A percentile compares a stretch with the other conserved stretches of the same genome.
Evolutionary conservation across 2,797 vertebrate genomes (phyloP).

Genomic region (Graptemys geographica): DNA sequence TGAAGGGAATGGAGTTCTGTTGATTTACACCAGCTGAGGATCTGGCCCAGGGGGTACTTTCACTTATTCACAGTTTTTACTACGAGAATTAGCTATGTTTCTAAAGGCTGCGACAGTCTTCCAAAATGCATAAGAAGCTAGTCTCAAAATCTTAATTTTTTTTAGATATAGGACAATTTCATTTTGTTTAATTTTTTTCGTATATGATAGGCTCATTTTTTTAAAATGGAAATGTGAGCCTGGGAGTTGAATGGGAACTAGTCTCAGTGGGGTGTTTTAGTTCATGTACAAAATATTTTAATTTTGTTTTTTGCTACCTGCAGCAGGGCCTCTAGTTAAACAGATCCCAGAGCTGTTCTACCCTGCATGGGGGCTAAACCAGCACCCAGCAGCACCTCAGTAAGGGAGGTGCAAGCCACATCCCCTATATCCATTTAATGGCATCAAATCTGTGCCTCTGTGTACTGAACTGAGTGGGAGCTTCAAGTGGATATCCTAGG

Average conservation of each 20-base stretch:
- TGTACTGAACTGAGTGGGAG: rapidly evolving
- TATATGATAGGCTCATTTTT: not conserved
- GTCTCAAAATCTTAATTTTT: not conserved
- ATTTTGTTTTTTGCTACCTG: not conserved
- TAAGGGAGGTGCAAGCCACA: not conserved
- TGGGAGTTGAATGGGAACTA: not conserved
- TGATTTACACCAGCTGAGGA: not conserved
- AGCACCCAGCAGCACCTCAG: not conserved
- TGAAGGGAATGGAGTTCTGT: not conserved
- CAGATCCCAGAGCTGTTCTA: not conserved
- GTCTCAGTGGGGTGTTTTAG: not conserved
- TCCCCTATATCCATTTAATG: too few species aligned
- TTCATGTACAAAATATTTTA: not conserved
- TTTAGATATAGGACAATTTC: not conserved
- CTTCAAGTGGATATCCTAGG: not conserved
- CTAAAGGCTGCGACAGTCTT: not conserved
- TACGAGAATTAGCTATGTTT: not conserved
- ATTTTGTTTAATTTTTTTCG: not conserved
- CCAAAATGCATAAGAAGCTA: not conserved
- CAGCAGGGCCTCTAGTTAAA: not conserved
- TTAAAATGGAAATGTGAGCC: not conserved
- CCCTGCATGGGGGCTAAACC: not conserved
- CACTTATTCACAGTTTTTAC: not conserved
- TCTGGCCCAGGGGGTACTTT: not conserved
- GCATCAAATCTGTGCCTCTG: rapidly evolving